Evolutionary conservation across 1,140 invertebrate genomes (phyloP).

Genomic region (Drosophila pachea): DNA sequence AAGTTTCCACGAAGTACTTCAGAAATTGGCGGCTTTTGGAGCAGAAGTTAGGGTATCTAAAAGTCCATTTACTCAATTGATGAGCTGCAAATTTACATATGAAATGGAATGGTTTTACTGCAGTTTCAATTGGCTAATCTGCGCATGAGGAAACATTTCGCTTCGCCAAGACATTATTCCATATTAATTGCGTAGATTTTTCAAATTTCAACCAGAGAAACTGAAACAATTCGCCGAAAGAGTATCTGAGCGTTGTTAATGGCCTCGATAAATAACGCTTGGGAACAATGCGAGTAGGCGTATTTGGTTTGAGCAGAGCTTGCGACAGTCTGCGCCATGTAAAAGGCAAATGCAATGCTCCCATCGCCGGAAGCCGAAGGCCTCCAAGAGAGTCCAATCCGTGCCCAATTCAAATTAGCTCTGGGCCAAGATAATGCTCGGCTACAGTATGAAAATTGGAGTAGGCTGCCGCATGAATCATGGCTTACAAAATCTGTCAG

Average conservation of each 20-base stretch:
- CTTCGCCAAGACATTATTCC: neutral
- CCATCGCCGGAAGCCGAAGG: slow-evolving; percentile 30
- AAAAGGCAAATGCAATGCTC: slow-evolving; percentile 18
- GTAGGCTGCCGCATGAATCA: slow-evolving; percentile 25
- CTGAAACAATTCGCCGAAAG: too few species aligned
- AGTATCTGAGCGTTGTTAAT: neutral
- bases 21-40: too few species aligned
- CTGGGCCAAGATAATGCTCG: slow-evolving; percentile 2
- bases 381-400: slow-evolving; percentile 19
- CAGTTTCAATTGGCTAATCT: neutral
- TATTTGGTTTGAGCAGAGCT: slow-evolving; percentile 39
- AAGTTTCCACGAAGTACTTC: too few species aligned
- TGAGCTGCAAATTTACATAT: too few species aligned
- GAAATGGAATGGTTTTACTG: too few species aligned
- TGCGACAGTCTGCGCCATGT: slow-evolving; percentile 43
- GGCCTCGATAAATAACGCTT: neutral
- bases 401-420: slow-evolving; percentile 41
- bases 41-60: too few species aligned
- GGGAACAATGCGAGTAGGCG: slow-evolving; percentile 19
- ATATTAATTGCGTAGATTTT: too few species aligned
- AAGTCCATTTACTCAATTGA: too few species aligned
- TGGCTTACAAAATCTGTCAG: slow-evolving; percentile 41
- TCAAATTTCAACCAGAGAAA: neutral
- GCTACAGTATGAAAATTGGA: slow-evolving; percentile 1
- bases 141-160: neutral